Evolutionary conservation across 2,888 invertebrate species (phyloP), one percentile per base, ranked within the genome.

Genomic region (Drosophila mettleri): DNA sequence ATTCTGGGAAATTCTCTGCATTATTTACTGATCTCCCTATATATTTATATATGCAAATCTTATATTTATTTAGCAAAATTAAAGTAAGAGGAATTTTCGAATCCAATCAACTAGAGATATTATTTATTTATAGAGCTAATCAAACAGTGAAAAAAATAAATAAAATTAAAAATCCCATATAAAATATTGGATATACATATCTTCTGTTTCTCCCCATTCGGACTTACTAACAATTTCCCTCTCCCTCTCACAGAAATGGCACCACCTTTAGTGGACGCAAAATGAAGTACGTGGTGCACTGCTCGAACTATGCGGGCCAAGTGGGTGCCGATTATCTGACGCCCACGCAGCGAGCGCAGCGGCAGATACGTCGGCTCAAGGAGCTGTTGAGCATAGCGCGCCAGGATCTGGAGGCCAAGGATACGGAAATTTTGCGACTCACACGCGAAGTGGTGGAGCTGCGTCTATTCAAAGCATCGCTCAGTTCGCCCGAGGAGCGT

Each of bases 291-390:
- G 96, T 97, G 67, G 95, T 97, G 51, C 97, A 97, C 91, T 97
- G 97, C 91, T 96, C 96, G 57, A 95, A 96, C 75, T 95, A 96
- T 91, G 95, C 95, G 6, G 95, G 95, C 1, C 94, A 95, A 51
- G 95, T 96, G 51, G 96, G 95, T 45, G 95, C 96, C 68, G 96
- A 97, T 86, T 97, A 97, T 91, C 93, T 97, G 63, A 97, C 97
- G 54, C 97, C 97, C 14, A 97, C 97, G 1, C 97, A 97, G 91
- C 93, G 97, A 68, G 97, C 97, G 10, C 96, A 96, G 86, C 94
- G 95, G 78, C 96, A 97, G 91, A 95, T 97, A 36, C 94, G 95
- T 69, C 94, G 95, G 63, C 94, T 97, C 24, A 95, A 96, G 93
- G 94, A 94, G 65, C 92, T 96, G 5, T 93, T 97, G 48, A 94